Evolutionary conservation across 2,888 invertebrate genomes (phyloP).

Genomic region (Drosophila anomalipes): DNA sequence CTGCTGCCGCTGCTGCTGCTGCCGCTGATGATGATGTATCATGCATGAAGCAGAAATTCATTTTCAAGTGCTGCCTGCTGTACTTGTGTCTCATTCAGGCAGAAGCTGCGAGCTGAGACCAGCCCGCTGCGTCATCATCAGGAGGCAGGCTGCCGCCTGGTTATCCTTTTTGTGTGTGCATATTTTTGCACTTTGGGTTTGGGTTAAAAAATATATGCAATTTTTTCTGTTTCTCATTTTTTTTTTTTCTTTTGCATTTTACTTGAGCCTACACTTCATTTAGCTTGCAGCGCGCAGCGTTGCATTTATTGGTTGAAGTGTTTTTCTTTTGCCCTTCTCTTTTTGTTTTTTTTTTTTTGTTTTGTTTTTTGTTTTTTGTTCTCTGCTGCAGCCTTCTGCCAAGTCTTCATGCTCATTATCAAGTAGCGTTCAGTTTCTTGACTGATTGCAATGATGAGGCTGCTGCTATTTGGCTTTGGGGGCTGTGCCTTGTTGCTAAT

Average conservation of each 20-base stretch:
- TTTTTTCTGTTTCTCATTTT: constrained; percentile 36
- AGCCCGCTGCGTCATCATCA: constrained; percentile 50
- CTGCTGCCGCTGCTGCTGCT: constrained; percentile 24
- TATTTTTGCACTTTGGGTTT: constrained; percentile 50
- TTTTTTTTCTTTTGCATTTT: constrained; percentile 53
- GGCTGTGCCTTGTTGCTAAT: constrained; percentile 62
- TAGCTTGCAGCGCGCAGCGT: constrained; percentile 64
- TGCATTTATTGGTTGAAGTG: constrained; percentile 80
- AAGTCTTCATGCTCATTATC: constrained; percentile 61
- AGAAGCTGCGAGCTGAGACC: constrained; percentile 40
- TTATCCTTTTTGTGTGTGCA: constrained; percentile 73
- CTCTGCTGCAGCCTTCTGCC: constrained; percentile 28
- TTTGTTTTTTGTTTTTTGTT: constrained; percentile 23
- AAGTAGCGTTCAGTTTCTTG: constrained; percentile 78
- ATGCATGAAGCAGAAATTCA: constrained; percentile 82
- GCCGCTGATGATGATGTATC: constrained; percentile 75
- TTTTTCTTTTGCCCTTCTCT: constrained; percentile 59
- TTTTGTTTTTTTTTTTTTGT: constrained; percentile 17
- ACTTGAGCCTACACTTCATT: constrained; percentile 78
- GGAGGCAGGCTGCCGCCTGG: constrained; percentile 38
- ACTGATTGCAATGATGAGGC: constrained; percentile 73
- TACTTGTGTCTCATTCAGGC: constrained; percentile 64
- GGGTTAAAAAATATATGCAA: constrained; percentile 52
- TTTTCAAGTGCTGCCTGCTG: constrained; percentile 73
- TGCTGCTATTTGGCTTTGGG: constrained; percentile 39